phyloP scores from a whole-genome alignment of 2,797 vertebrate species.

The Vireo griseus region DNA sequence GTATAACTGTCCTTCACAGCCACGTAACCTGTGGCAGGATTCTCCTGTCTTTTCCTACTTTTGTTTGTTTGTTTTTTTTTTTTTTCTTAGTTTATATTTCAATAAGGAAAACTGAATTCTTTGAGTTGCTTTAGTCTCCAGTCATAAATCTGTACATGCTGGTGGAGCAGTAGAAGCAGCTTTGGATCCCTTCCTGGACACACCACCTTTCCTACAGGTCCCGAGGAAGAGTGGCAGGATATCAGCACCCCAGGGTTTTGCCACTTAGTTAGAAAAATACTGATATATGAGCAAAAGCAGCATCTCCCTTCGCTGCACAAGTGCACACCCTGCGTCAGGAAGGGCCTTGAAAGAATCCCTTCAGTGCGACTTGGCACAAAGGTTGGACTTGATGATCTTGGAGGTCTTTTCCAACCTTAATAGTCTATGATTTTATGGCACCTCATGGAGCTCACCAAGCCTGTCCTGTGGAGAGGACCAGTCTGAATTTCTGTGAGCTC shows the following conservation, averaged over 20 bases:
- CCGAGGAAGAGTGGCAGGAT: background rate
- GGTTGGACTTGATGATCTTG: too few relatives aligned
- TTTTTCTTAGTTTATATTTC: background rate
- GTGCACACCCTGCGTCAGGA: background rate
- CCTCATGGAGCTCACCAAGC: accelerated
- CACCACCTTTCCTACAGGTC: background rate
- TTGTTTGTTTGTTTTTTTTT: background rate
- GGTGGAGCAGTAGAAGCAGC: background rate
- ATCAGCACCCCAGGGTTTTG: background rate
- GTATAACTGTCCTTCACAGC: background rate
- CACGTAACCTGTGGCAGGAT: background rate
- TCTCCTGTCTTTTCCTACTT: background rate
- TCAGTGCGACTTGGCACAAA: background rate
- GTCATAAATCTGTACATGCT: background rate
- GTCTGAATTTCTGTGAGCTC: background rate
- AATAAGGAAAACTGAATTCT: background rate
- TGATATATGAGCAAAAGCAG: background rate
- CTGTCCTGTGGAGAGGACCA: background rate
- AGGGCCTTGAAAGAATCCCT: background rate
- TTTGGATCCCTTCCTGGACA: background rate
- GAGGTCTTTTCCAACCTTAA: background rate
- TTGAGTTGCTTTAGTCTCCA: background rate
- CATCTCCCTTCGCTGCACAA: background rate
- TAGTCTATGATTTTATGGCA: background rate
- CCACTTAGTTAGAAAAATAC: background rate